phyloP scores from a whole-genome alignment of 2,888 invertebrate species.

The Tachina lurida region DNA sequence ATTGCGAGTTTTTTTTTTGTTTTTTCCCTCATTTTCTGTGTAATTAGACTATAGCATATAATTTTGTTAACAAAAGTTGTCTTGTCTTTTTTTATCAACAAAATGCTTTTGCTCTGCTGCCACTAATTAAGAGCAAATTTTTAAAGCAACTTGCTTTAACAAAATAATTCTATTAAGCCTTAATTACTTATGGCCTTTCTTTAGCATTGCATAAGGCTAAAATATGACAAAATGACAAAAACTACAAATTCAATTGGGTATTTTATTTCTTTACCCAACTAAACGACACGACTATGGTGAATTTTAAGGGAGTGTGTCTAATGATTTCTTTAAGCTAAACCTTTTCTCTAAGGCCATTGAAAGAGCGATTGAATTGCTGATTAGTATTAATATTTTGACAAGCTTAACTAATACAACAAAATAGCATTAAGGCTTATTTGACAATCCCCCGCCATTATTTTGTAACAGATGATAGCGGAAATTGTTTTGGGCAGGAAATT shows the following conservation, averaged over 20 bases:
- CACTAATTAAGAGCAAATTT: background rate
- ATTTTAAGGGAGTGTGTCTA: background rate
- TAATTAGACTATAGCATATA: background rate
- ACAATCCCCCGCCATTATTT: background rate
- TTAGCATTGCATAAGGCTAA: background rate
- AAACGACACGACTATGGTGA: background rate
- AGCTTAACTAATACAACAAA: slow-evolving; percentile 1
- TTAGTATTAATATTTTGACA: slow-evolving; percentile 35
- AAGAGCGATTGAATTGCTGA: slow-evolving; percentile 56
- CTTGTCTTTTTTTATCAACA: background rate
- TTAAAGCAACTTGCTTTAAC: background rate
- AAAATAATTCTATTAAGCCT: slow-evolving; percentile 20
- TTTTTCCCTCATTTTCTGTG: background rate
- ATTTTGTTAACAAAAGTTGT: background rate
- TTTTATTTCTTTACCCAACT: background rate
- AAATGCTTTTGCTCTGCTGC: background rate
- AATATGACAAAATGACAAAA: slow-evolving; percentile 9
- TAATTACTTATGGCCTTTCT: slow-evolving; percentile 22
- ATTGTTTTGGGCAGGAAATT: slow-evolving; percentile 57
- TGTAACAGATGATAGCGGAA: slow-evolving; percentile 37
- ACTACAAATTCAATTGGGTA: slow-evolving; percentile 26
- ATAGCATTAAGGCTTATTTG: background rate
- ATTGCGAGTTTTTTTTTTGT: background rate
- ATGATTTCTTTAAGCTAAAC: background rate
- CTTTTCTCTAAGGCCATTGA: background rate